A percentile compares a stretch with the other conserved stretches of the same genome.
These are phyloP conservation scores for Glareola pratincola DNA, from an alignment of 2,113 vertebrate genomes.

Conservation along the genomic window DNA sequence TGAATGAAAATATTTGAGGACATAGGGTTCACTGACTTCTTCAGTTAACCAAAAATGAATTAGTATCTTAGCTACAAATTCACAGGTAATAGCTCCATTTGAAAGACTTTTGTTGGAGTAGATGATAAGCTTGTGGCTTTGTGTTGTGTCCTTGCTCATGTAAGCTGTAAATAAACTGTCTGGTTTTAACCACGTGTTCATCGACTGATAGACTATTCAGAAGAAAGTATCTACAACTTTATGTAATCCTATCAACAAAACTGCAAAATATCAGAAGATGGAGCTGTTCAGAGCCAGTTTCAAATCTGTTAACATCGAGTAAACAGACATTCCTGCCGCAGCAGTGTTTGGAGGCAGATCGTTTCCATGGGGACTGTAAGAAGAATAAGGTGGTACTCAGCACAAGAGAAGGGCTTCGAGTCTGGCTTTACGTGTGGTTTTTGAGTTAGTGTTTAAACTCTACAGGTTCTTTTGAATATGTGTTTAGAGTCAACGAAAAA, in stretches of 20 bases:
- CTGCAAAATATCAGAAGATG: not conserved
- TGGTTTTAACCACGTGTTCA: not conserved
- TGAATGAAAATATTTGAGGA: not conserved
- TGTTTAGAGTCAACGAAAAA: not conserved
- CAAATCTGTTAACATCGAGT: not conserved
- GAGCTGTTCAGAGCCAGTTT: not conserved
- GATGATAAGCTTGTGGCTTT: conserved; percentile 5
- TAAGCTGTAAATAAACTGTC: not conserved
- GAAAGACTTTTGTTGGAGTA: conserved; percentile 36
- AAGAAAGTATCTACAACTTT: not conserved
- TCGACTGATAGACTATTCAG: not conserved
- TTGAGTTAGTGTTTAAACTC: not conserved
- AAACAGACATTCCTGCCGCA: not conserved
- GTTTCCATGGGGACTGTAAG: not conserved
- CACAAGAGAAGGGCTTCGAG: not conserved
- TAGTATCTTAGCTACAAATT: conserved; percentile 26
- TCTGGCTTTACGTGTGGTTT: not conserved
- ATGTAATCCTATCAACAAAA: not conserved
- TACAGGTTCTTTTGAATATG: not conserved
- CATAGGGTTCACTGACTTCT: not conserved
- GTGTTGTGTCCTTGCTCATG: not conserved
- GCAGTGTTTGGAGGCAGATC: not conserved
- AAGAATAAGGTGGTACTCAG: not conserved
- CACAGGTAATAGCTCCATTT: not conserved
- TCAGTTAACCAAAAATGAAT: conserved; percentile 14